Base-by-base conservation (phyloP, 2,888 invertebrate species). In the Myathropa florea region DNA sequence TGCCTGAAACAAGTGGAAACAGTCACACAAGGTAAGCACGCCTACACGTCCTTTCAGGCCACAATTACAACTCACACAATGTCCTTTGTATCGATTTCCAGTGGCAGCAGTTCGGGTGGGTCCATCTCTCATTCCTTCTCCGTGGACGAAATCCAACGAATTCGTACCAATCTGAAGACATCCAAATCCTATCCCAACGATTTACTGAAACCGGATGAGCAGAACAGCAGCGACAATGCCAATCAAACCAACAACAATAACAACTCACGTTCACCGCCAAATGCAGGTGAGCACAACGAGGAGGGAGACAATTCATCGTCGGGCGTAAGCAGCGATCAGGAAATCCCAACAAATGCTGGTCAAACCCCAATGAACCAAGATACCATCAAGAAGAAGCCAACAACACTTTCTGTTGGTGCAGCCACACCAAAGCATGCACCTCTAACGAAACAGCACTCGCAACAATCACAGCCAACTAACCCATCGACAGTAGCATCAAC, bases 251-350 rank as follows among this genome's bases (percentile, higher is more conserved):
- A 59, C 23, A 81, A 77, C 64, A 86, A 82, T 23, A 82, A 61
- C 24, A 86, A 77, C 36, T 73, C 83, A 30, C 78, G 86, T 18
- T 79, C 83, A 4, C 86, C 86, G 14, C 61, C 72, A 4, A 78
- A 80, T 28, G 72, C 59, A n/a, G 72, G 64, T 9, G 83, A 88
- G 24, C 67, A 80, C 46, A 86, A 86, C 53, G 97, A 96, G 93
- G 97, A 97, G 92, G 96, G 96, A 65, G 97, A 97, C 93, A 97
- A 97, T 93, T 97, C 97, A 88, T 97, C 97, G 4, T 97, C 97
- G 28, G 97, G 97, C 24, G 97, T 97, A 0, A 97, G 97, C 88
- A 97, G 97, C 65, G 97, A 97, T 93, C 97, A 97, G 92, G 97
- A 96, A 89, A 93, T 95, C 59, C 78, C 89, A 1, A 89, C 88